Evolutionary conservation across 1,140 invertebrate species (phyloP), one percentile per base, ranked within the genome.

Genomic region (Drosophila quadrilineata): DNA sequence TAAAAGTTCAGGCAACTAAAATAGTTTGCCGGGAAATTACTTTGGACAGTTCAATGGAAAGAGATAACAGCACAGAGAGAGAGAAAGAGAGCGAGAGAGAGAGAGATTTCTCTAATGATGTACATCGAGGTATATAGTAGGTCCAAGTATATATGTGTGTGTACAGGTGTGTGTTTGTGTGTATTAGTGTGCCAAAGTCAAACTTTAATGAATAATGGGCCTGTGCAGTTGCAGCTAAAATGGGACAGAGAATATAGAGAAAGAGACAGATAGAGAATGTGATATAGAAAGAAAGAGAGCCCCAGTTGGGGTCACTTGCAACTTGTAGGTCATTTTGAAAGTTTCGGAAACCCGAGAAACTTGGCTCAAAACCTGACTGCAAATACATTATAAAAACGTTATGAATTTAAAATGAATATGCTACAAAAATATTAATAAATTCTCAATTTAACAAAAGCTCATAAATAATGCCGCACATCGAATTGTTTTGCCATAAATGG

Each of bases 131-230:
- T 36, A 3, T 33, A n/a, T n/a, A n/a, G n/a, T 43, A 6, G 8
- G n/a, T 24, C 4, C 9, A n/a, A 10, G 21, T 3, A 21, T 40
- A 38, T n/a, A 17, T 33, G 12, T 19, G 19, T 5, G 48, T 50
- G 31, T 54, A 16, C 33, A 28, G 8, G 4, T n/a, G 31, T 14
- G 29, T 24, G 24, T 53, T 38, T 41, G 31, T 49, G 43, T 40
- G 28, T 50, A 31, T 60, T 24, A 33, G 58, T 52, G 10, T 33
- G 36, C 2, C 41, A 48, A 5, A 49, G 71, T 35, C 49, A 67
- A 64, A 72, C 57, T 69, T 77, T 57, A 77, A 69, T 73, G 38
- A 77, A 77, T 77, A 77, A 77, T 77, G 41, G 24, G n/a, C 9
- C 19, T 50, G n/a, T n/a, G 62, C 45, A 36, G 26, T 16, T 31